These are phyloP conservation scores for Naja naja DNA, from an alignment of 2,113 vertebrate genomes.

Conservation along the genomic window DNA sequence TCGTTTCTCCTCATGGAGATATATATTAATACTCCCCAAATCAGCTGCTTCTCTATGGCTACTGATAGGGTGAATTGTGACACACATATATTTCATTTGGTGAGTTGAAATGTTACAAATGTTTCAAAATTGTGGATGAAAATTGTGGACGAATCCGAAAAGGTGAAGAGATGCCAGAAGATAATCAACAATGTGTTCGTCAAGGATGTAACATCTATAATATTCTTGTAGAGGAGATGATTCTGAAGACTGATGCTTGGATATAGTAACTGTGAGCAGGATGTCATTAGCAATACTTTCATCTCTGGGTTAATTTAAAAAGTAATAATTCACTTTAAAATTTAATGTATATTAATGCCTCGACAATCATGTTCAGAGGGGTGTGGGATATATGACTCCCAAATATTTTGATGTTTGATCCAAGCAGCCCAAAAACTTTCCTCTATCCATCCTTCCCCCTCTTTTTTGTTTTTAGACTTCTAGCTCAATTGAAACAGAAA, in stretches of 20 bases:
- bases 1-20: too few relatives aligned
- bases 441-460: not conserved
- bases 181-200: constrained; percentile 22
- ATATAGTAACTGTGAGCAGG: too few relatives aligned
- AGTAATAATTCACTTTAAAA: constrained; percentile 37
- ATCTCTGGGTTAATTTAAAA: constrained; percentile 44
- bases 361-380: constrained; percentile 1
- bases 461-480: not conserved
- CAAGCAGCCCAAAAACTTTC: not conserved
- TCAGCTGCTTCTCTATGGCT: not conserved
- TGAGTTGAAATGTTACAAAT: not conserved
- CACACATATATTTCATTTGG: fast-evolving
- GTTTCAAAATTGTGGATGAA: fast-evolving
- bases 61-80: not conserved
- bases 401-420: not conserved
- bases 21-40: too few relatives aligned
- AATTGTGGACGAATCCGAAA: not conserved
- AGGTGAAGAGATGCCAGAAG: not conserved
- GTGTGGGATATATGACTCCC: not conserved
- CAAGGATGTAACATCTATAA: constrained; percentile 1
- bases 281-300: constrained; percentile 40
- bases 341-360: constrained; percentile 41
- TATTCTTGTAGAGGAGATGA: constrained; percentile 35
- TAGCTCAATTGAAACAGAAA: not conserved
- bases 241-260: too few relatives aligned